Evolutionary conservation across 2,888 invertebrate species (phyloP).

Genomic region (Hoplodrina blanda): DNA sequence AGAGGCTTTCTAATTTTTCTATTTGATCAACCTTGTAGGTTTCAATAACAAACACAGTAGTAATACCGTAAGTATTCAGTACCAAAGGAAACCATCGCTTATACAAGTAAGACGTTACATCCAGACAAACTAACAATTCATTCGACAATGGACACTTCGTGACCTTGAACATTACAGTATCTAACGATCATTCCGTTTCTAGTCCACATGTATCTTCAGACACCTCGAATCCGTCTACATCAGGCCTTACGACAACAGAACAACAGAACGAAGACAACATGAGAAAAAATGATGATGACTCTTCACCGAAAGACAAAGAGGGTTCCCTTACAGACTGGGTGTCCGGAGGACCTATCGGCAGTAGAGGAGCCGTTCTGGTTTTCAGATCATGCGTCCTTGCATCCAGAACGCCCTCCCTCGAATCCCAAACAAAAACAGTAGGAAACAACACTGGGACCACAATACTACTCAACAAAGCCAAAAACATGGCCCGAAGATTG

Average conservation of each 20-base stretch:
- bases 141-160: not conserved
- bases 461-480: constrained; percentile 85
- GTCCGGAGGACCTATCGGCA: constrained; percentile 91
- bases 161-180: not conserved
- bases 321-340: constrained; percentile 88
- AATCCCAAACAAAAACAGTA: constrained; percentile 82
- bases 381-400: constrained; percentile 93
- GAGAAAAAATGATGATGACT: constrained; percentile 84
- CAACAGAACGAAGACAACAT: constrained; percentile 77
- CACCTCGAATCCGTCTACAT: constrained; percentile 86
- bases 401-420: constrained; percentile 83
- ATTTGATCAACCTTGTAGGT: not conserved
- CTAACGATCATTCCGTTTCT: constrained; percentile 62
- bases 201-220: constrained; percentile 90
- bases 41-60: constrained; percentile 1
- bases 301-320: constrained; percentile 73
- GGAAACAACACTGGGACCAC: constrained; percentile 86
- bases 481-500: constrained; percentile 85
- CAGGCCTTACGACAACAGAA: constrained; percentile 80
- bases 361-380: constrained; percentile 92
- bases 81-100: not conserved
- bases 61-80: not conserved
- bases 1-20: too few species aligned
- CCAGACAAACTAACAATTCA: constrained; percentile 1
- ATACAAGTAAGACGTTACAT: constrained; percentile 14